Base-by-base conservation (phyloP, 2,113 vertebrate genomes). In the Scytalopus superciliaris region DNA sequence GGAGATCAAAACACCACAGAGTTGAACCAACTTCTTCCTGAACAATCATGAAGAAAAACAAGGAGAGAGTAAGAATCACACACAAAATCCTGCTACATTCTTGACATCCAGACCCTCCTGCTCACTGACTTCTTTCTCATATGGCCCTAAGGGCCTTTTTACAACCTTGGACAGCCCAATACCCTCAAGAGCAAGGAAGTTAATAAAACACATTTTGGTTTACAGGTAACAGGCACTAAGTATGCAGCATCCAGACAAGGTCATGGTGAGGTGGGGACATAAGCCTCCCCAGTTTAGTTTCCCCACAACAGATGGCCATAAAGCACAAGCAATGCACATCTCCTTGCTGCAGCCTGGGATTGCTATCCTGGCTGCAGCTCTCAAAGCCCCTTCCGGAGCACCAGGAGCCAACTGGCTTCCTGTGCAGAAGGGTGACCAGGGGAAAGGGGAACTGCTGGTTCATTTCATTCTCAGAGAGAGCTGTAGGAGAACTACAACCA, bases 401-500 rank as follows among this genome's bases (percentile, higher is more conserved):
- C 28, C 28, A 45, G 39, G 39, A 52, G 53, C 28, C 52, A 28
- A n/a, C 28, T n/a, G 53, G 60, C 16, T 82, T 82, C 57, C 79
- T 22, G 9, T 8, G 19, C 66, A 79, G 52, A n/a, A 93, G 24
- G 22, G 49, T 39, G 50, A 39, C 33, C 81, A 84, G 50, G 33
- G 74, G 45, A 89, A 87, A 94, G 33, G 24, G 60, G 69, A 93
- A 89, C 31, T 67, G 64, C 69, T 57, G 66, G 13, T 53, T 62
- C 53, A 69, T 24, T 25, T 14, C 10, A 52, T 40, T 50, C 27
- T 52, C 60, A 39, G 35, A 40, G 18, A 66, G 88, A 78, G 31
- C 22, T 3, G 19, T 0, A 28, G 55, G 50, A 69, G 73, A 77
- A 14, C 31, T 24, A 6, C 8, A 23, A 10, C 8, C 0, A 0